Evolutionary conservation across 2,888 invertebrate genomes (phyloP), one percentile per base, ranked within the genome.

Genomic region (Cephus runcator): DNA sequence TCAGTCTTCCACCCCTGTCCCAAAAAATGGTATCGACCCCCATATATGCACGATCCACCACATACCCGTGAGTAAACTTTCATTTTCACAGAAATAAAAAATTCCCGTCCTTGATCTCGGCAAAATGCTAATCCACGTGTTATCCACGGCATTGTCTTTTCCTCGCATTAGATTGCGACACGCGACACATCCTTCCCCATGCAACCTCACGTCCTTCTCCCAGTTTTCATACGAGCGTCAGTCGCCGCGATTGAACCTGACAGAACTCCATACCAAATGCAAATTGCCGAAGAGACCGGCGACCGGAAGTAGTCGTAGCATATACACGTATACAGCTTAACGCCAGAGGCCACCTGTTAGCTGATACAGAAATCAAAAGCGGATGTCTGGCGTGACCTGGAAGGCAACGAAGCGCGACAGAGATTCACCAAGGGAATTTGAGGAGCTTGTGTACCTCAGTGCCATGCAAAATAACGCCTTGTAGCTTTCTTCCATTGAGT

Each of bases 281-380:
- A 88, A 89, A 89, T 88, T 85, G 81, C 80, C 76, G 78, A 81
- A 85, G 81, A 85, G 84, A 84, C 85, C 84, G 79, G 85, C 83
- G 82, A 87, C 81, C 88, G 89, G 89, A 89, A 88, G 75, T 78
- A 78, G 79, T 77, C 76, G 75, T 73, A 69, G 69, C 56, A 35
- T 12, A n/a, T 77, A 75, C 77, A 79, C 79, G 74, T 9, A 23
- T 56, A 56, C 23, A 75, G 79, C 69, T 76, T 69, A 76, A 75
- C 77, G 81, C 83, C 80, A 82, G 83, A 84, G 84, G 81, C 82
- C 85, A 85, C 83, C 85, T 85, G 85, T 83, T 82, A 76, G 76
- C 82, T 83, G 85, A 85, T 85, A 89, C 85, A 87, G 88, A 90
- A 90, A 90, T 91, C 90, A 90, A 89, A 90, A 90, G 88, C 91